phyloP scores from a whole-genome alignment of 2,797 vertebrate species.

The Oreortyx pictus region DNA sequence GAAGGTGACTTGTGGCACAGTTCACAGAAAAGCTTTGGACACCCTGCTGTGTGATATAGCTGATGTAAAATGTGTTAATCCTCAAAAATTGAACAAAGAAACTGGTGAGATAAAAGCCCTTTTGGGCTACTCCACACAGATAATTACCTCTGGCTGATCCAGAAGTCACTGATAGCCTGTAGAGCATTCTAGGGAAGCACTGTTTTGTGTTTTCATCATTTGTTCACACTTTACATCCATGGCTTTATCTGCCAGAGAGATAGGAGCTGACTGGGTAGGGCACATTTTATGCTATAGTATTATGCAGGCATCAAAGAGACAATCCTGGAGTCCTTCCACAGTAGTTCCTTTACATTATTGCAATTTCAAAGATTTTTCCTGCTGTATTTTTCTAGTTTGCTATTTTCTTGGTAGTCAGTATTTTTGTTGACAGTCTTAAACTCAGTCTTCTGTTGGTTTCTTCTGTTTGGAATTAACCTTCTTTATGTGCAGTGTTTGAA shows the following conservation, averaged over 20 bases:
- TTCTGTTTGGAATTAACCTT: background rate
- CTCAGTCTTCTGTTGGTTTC: background rate
- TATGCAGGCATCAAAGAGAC: background rate
- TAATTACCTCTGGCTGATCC: background rate
- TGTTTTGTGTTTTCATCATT: background rate
- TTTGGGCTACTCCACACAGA: background rate
- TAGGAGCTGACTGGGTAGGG: background rate
- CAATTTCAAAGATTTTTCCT: background rate
- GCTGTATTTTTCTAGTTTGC: background rate
- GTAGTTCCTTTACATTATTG: background rate
- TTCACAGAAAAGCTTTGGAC: background rate
- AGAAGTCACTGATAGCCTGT: background rate
- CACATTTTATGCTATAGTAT: background rate
- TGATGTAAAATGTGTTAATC: background rate
- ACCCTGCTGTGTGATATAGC: background rate
- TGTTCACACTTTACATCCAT: background rate
- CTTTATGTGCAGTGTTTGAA: background rate
- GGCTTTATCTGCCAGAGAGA: background rate
- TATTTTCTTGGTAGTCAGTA: background rate
- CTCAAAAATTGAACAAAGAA: background rate
- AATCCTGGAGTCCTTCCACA: background rate
- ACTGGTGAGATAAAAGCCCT: fast-evolving
- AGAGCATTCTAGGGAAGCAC: background rate
- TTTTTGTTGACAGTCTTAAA: background rate
- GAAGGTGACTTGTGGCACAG: background rate